A percentile compares a stretch with the other conserved stretches of the same genome.
Conservation (phyloP, 2,888 invertebrate species). For the Rugalucina vietnamica region DNA sequence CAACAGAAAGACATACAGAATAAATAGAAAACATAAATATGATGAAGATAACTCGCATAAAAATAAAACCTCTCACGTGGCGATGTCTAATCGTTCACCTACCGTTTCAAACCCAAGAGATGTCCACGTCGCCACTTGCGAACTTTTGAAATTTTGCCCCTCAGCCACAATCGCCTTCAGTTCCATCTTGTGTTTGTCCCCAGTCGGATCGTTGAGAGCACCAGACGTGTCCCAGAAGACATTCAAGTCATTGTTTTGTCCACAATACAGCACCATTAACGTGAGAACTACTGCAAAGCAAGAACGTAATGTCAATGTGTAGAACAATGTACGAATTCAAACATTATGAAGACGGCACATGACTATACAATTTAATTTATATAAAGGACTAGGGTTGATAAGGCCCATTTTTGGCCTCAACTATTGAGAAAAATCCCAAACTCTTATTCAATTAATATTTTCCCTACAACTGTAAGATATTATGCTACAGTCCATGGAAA, state of each 20-base stretch:
- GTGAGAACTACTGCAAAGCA: conserved; percentile 39
- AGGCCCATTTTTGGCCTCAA: background rate
- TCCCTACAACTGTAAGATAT: too few relatives aligned
- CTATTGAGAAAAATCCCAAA: background rate
- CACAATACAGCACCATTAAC: conserved; percentile 44
- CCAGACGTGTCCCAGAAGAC: conserved; percentile 32
- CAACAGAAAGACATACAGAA: background rate
- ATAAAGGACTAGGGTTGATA: background rate
- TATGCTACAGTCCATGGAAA: too few relatives aligned
- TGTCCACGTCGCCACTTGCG: conserved; percentile 24
- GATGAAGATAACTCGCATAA: background rate
- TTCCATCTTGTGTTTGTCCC: conserved; percentile 18
- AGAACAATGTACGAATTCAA: background rate
- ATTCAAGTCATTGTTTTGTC: conserved; percentile 19
- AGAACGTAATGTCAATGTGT: too few relatives aligned
- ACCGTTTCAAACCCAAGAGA: conserved; percentile 27
- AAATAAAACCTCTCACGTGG: background rate
- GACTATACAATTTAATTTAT: background rate
- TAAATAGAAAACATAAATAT: background rate
- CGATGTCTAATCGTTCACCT: background rate
- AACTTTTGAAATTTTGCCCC: conserved; percentile 36
- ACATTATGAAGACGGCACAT: background rate
- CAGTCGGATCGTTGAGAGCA: conserved; percentile 29
- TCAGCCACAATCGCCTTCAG: conserved; percentile 11
- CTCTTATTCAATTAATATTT: too few relatives aligned